Evolutionary conservation across 2,888 invertebrate genomes (phyloP).

Genomic region (Prosapia bicincta): DNA sequence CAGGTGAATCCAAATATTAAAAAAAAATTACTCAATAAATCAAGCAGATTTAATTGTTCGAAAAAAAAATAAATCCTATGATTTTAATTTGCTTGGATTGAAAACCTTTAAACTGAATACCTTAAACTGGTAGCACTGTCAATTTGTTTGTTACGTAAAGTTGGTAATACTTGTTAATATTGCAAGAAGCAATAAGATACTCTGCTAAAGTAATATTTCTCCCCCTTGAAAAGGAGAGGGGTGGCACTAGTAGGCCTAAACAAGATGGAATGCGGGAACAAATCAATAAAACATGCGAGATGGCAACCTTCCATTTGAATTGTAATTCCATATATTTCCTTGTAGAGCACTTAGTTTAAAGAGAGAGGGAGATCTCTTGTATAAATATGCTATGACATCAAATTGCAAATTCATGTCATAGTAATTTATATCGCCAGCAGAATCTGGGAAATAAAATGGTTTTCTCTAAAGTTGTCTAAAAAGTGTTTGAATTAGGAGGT

Average conservation of each 20-base stretch:
- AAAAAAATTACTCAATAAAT: no score
- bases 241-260: slow-evolving; percentile 2
- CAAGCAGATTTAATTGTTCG: no score
- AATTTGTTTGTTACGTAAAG: not conserved
- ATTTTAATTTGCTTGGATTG: no score
- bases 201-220: not conserved
- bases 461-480: no score
- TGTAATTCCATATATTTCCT: not conserved
- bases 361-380: not conserved
- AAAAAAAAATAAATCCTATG: no score
- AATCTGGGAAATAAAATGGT: not conserved
- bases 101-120: no score
- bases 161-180: slow-evolving; percentile 2
- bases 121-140: not conserved
- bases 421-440: not conserved
- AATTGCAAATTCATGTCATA: not conserved
- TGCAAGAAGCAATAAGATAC: slow-evolving; percentile 2
- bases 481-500: no score
- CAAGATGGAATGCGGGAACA: not conserved
- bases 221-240: not conserved
- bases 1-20: no score
- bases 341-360: not conserved
- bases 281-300: slow-evolving; percentile 2
- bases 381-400: not conserved
- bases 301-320: not conserved